Conservation (phyloP, 1,140 invertebrate genomes). For the Notospermus geniculatus region DNA sequence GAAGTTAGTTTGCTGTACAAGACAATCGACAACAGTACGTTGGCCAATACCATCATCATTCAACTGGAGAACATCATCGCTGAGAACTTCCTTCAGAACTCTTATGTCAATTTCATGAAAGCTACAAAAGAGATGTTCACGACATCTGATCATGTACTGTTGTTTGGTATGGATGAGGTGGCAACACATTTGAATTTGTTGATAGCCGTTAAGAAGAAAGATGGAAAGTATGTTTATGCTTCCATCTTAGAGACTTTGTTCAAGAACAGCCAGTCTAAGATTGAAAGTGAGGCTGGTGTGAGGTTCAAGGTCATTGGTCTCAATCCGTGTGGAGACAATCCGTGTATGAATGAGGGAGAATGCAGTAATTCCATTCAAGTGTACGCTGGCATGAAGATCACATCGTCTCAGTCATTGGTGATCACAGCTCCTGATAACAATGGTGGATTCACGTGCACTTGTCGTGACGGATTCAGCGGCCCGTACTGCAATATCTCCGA, state of each 20-base stretch:
- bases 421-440: constrained; percentile 91
- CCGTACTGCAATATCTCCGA: constrained; percentile 72
- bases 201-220: constrained; percentile 22
- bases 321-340: constrained; percentile 88
- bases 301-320: constrained; percentile 51
- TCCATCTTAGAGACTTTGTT: constrained; percentile 22
- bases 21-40: constrained; percentile 74
- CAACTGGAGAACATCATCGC: constrained; percentile 72
- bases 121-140: constrained; percentile 63
- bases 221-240: constrained; percentile 20
- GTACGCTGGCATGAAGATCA: constrained; percentile 51
- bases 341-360: constrained; percentile 76
- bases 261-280: constrained; percentile 2
- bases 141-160: constrained; percentile 54
- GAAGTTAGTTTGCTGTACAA: constrained; percentile 79
- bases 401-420: constrained; percentile 73
- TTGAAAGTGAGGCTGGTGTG: constrained; percentile 6
- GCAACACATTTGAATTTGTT: constrained; percentile 47
- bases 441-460: constrained; percentile 84
- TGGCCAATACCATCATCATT: constrained; percentile 78
- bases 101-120: constrained; percentile 73
- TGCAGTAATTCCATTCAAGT: constrained; percentile 63
- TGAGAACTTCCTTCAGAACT: constrained; percentile 69
- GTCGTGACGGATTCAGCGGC: constrained; percentile 83
- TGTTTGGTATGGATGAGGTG: constrained; percentile 62